phyloP scores from a whole-genome alignment of 2,797 vertebrate species.

The Myotis planiceps region DNA sequence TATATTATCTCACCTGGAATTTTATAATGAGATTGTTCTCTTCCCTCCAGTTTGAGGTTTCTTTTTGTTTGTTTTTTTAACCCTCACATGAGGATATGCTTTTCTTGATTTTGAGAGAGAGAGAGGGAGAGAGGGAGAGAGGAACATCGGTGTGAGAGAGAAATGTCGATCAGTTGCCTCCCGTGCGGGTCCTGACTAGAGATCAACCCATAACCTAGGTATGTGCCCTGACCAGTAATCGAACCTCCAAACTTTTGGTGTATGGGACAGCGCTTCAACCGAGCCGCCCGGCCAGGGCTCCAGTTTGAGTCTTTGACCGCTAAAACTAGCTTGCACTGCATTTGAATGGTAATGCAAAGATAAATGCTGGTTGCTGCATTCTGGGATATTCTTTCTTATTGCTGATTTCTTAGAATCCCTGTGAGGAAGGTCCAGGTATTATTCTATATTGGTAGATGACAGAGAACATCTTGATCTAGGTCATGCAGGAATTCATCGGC shows the following conservation, averaged over 20 bases:
- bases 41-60: neutral
- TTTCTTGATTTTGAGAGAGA: neutral
- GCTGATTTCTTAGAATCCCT: constrained; percentile 29
- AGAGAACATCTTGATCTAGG: neutral
- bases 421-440: neutral
- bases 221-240: neutral
- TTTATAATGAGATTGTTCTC: constrained; percentile 17
- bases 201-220: neutral
- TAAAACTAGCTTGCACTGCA: constrained; percentile 1
- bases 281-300: neutral
- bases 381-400: neutral
- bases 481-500: neutral
- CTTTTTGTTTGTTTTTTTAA: neutral
- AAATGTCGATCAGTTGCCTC: neutral
- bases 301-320: neutral
- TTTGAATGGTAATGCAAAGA: constrained; percentile 15
- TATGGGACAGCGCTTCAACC: too few species aligned
- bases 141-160: neutral
- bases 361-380: neutral
- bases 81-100: neutral
- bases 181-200: neutral
- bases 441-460: neutral
- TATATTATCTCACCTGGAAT: constrained; percentile 9
- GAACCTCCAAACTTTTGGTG: neutral
- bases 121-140: neutral